Evolutionary conservation across 2,888 invertebrate species (phyloP).

Genomic region (Tetropium fuscum): DNA sequence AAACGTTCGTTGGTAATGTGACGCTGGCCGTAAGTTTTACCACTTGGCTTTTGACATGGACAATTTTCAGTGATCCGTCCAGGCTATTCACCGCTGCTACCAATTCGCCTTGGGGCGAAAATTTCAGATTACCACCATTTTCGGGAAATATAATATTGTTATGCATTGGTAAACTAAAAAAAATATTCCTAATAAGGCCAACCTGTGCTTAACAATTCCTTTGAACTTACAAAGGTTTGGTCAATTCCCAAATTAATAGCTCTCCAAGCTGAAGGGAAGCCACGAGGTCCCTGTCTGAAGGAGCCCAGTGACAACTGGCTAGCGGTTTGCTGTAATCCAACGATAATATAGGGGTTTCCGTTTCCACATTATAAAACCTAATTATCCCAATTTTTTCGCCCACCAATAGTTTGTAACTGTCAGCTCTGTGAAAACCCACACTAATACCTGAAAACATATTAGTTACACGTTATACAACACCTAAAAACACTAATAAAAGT

Average conservation of each 20-base stretch:
- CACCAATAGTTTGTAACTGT: conserved; percentile 77
- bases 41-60: conserved; percentile 70
- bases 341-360: conserved; percentile 75
- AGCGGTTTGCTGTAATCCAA: conserved; percentile 74
- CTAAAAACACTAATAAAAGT: too few species aligned
- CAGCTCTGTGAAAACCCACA: conserved; percentile 78
- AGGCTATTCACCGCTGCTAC: conserved; percentile 77
- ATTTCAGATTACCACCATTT: conserved; percentile 72
- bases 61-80: conserved; percentile 75
- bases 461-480: too few species aligned
- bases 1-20: conserved; percentile 70
- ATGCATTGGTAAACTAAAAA: conserved; percentile 71
- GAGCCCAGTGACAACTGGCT: conserved; percentile 78
- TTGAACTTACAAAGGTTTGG: conserved; percentile 74
- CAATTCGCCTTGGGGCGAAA: conserved; percentile 74
- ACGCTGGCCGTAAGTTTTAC: conserved; percentile 69
- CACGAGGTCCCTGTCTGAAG: conserved; percentile 72
- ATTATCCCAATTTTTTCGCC: conserved; percentile 82
- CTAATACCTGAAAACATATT: conserved; percentile 70
- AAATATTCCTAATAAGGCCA: not conserved
- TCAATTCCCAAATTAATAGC: conserved; percentile 76
- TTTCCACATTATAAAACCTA: conserved; percentile 78
- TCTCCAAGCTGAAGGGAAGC: conserved; percentile 76
- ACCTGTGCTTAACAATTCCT: not conserved
- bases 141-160: conserved; percentile 73